Evolutionary conservation across 2,888 invertebrate species (phyloP).

Genomic region (Dryocosmus kuriphilus): DNA sequence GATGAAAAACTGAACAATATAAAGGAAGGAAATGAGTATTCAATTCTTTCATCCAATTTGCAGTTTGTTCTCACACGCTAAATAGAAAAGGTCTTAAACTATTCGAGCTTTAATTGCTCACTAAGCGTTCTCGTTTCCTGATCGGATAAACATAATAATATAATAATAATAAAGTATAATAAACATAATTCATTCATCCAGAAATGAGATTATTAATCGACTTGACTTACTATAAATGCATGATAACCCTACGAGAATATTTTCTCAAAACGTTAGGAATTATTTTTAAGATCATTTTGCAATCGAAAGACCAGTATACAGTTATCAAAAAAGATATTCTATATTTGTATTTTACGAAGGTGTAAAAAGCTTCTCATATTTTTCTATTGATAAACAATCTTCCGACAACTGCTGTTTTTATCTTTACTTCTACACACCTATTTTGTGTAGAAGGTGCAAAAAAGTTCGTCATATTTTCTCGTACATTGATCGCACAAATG

Average conservation of each 20-base stretch:
- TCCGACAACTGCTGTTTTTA: constrained; percentile 21
- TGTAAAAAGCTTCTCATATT: constrained; percentile 18
- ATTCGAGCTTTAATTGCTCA: constrained; percentile 21
- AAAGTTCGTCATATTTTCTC: constrained; percentile 27
- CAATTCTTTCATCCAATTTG: neutral
- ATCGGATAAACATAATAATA: constrained; percentile 5
- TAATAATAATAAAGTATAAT: too few relatives aligned
- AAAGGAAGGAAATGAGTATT: neutral
- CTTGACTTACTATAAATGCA: neutral
- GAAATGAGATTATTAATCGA: constrained; percentile 8
- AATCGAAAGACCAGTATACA: neutral
- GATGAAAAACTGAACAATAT: neutral
- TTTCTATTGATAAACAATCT: constrained; percentile 18
- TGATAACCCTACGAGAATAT: neutral
- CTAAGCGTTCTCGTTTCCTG: constrained; percentile 1
- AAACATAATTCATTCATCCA: constrained; percentile 17
- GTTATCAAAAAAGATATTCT: neutral
- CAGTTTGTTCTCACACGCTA: neutral
- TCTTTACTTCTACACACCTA: neutral
- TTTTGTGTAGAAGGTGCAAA: constrained; percentile 17
- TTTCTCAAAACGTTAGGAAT: neutral
- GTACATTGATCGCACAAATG: constrained; percentile 15
- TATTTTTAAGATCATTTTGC: constrained; percentile 13
- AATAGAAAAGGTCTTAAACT: constrained; percentile 14
- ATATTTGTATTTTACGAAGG: neutral